Percentiles rank a stretch among this genome's conserved stretches.
These are phyloP conservation scores for Tachina fera DNA, from an alignment of 2,888 invertebrate species.

Conservation along the genomic window DNA sequence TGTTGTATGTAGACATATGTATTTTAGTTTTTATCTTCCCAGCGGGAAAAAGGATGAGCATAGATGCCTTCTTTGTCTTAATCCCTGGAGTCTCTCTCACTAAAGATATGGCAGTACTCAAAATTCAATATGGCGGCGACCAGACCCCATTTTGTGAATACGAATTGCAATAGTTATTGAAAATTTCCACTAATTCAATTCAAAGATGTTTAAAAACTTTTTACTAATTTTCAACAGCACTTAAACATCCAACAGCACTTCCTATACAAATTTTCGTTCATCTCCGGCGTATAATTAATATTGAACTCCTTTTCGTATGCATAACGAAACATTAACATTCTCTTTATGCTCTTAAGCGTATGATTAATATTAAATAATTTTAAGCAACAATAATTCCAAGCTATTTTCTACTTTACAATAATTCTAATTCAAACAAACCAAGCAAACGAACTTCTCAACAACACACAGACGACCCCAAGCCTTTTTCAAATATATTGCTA, in stretches of 20 bases:
- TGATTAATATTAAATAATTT: conserved; percentile 30
- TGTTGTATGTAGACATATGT: too few relatives aligned
- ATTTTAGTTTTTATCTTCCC: too few relatives aligned
- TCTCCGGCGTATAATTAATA: conserved; percentile 17
- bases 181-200: too few relatives aligned
- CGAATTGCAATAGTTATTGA: too few relatives aligned
- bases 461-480: not conserved
- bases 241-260: not conserved
- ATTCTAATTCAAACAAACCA: conserved; percentile 20
- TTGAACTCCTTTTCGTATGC: not conserved
- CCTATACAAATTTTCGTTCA: too few relatives aligned
- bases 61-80: too few relatives aligned
- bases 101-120: too few relatives aligned
- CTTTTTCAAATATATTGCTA: not conserved
- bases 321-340: not conserved
- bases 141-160: too few relatives aligned
- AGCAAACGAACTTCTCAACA: not conserved
- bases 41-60: too few relatives aligned
- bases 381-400: not conserved
- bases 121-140: too few relatives aligned
- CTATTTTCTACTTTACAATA: conserved; percentile 18
- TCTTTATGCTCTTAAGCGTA: not conserved
- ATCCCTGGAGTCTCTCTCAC: too few relatives aligned
- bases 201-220: too few relatives aligned
- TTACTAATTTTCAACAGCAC: not conserved